phyloP scores from a whole-genome alignment of 2,797 vertebrate genomes.

The Anniella stebbinsi region DNA sequence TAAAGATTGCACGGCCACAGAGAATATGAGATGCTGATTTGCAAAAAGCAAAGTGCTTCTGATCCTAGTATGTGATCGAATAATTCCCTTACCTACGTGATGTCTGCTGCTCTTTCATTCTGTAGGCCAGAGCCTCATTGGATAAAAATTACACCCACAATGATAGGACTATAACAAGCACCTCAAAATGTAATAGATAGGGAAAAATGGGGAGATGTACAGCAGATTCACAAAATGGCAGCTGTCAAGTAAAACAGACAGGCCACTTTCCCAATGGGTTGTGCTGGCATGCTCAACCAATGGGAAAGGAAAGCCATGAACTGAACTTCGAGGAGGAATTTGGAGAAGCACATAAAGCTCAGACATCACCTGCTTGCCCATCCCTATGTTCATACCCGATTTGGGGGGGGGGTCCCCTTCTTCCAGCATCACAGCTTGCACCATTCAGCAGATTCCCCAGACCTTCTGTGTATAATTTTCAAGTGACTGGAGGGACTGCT shows the following conservation, averaged over 20 bases:
- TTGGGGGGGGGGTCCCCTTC: too few species aligned
- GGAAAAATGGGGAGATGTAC: background rate
- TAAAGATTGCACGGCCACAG: background rate
- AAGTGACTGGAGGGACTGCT: too few species aligned
- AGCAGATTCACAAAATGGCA: background rate
- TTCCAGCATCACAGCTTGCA: too few species aligned
- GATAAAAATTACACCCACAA: background rate
- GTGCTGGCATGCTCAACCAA: background rate
- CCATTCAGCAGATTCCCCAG: too few species aligned
- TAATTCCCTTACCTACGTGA: background rate
- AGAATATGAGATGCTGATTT: background rate
- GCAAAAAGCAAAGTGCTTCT: background rate
- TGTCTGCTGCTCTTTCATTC: constrained; percentile 2
- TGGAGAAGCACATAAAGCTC: too few species aligned
- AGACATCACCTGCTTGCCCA: too few species aligned
- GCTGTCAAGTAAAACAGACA: background rate
- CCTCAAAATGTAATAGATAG: background rate
- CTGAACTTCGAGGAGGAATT: too few species aligned
- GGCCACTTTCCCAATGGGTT: background rate
- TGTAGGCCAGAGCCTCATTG: background rate
- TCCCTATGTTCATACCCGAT: too few species aligned
- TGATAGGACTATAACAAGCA: background rate
- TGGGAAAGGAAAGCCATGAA: background rate
- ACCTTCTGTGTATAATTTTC: too few species aligned
- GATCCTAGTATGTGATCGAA: background rate